Evolutionary conservation across 2,888 invertebrate species (phyloP).

Genomic region (Cyaniris semiargus): DNA sequence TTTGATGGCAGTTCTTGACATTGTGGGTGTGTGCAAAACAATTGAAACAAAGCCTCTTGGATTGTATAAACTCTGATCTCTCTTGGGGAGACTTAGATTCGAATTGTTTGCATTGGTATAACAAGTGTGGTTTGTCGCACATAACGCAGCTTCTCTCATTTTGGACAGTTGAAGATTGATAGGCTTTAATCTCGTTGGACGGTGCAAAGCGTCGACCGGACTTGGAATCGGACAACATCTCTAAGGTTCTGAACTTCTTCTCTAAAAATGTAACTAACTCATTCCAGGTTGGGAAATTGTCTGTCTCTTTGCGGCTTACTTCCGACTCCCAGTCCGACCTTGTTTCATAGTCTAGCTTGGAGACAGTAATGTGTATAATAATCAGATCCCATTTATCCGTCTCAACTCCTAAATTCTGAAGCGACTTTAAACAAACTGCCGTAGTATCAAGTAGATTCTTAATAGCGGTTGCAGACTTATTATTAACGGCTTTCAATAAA

Average conservation of each 20-base stretch:
- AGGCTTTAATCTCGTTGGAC: not conserved
- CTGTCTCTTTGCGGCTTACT: not conserved
- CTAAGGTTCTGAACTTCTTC: not conserved
- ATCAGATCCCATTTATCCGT: not conserved
- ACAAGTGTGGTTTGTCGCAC: too few species aligned
- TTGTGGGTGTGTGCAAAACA: not conserved
- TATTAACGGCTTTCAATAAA: too few species aligned
- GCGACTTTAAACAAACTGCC: too few species aligned
- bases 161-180: not conserved
- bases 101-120: too few species aligned
- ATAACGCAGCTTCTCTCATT: too few species aligned
- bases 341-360: not conserved
- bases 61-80: not conserved
- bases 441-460: too few species aligned
- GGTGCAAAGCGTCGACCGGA: not conserved
- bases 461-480: too few species aligned
- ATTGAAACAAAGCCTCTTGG: constrained; percentile 13
- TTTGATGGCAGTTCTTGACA: not conserved
- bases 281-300: not conserved
- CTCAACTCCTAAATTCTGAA: too few species aligned
- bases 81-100: too few species aligned
- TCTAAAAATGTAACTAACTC: not conserved
- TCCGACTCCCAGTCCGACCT: not conserved
- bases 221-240: not conserved
- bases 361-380: not conserved